Evolutionary conservation across 2,888 invertebrate species (phyloP).

Genomic region (Drosophila kuntzei): DNA sequence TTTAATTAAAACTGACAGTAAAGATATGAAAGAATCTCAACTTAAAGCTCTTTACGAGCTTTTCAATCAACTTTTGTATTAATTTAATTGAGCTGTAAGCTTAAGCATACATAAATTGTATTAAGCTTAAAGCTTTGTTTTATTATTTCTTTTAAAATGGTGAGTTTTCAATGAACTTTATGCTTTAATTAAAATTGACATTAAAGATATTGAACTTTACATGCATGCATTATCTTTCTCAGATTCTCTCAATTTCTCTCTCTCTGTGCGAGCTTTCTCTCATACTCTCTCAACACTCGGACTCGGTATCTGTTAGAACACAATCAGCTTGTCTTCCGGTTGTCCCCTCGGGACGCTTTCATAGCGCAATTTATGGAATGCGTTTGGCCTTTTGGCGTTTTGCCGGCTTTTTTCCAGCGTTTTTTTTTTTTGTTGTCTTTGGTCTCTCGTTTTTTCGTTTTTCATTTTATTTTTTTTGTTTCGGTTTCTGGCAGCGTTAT

Average conservation of each 20-base stretch:
- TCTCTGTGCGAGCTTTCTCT: not conserved
- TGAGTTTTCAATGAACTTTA: not conserved
- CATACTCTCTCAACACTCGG: slow-evolving; percentile 29
- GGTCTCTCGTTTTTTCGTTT: slow-evolving; percentile 2
- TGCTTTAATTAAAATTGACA: not conserved
- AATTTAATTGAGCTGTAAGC: not conserved
- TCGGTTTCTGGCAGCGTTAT: slow-evolving; percentile 54
- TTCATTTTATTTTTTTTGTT: slow-evolving; percentile 27
- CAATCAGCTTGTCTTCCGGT: slow-evolving; percentile 48
- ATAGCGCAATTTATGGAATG: slow-evolving; percentile 68
- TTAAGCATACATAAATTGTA: not conserved
- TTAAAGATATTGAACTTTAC: not conserved
- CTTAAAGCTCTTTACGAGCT: too few relatives aligned
- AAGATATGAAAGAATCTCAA: too few relatives aligned
- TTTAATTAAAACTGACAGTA: too few relatives aligned
- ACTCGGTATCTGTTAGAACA: slow-evolving; percentile 29
- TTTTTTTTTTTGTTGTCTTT: not conserved
- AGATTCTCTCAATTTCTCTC: not conserved
- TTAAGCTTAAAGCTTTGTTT: too few relatives aligned
- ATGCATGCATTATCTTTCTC: not conserved
- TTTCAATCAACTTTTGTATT: too few relatives aligned
- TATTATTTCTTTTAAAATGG: too few relatives aligned
- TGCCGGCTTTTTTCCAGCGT: slow-evolving; percentile 35
- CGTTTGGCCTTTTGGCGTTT: slow-evolving; percentile 70
- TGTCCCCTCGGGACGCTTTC: slow-evolving; percentile 54